Evolutionary conservation across 1,140 invertebrate species (phyloP).

Genomic region (Agrilus planipennis): DNA sequence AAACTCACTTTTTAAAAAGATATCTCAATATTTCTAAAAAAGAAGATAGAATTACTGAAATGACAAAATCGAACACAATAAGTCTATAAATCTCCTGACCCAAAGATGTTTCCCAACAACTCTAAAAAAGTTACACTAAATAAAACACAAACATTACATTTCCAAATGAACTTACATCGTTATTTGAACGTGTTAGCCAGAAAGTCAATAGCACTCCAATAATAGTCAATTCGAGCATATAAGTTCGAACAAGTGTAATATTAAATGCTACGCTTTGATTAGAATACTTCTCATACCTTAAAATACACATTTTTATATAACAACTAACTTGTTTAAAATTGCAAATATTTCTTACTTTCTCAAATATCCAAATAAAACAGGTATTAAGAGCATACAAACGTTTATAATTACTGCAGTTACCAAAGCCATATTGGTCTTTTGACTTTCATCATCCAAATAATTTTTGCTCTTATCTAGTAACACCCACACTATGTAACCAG

Average conservation of each 20-base stretch:
- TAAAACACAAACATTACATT: constrained; percentile 6
- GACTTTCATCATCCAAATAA: constrained; percentile 6
- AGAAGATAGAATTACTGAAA: constrained; percentile 45
- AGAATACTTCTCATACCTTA: constrained; percentile 39
- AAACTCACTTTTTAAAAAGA: constrained; percentile 38
- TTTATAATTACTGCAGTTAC: constrained; percentile 24
- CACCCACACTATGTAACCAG: constrained; percentile 35
- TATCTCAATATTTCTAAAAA: constrained; percentile 38
- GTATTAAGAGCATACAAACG: constrained; percentile 29
- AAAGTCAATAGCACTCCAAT: constrained; percentile 43
- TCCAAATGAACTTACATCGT: constrained; percentile 16
- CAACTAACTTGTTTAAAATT: not conserved
- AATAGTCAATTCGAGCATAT: constrained; percentile 42
- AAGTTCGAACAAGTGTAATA: constrained; percentile 46
- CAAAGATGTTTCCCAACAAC: constrained; percentile 64
- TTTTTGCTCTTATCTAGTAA: constrained; percentile 26
- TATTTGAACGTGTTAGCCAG: constrained; percentile 35
- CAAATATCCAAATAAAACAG: constrained; percentile 31
- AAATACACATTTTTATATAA: constrained; percentile 11
- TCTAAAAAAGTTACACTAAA: constrained; percentile 18
- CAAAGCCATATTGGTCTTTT: constrained; percentile 12
- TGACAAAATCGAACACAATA: constrained; percentile 54
- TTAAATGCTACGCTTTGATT: constrained; percentile 43
- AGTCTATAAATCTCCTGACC: constrained; percentile 62
- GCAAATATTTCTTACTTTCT: constrained; percentile 28